Percentiles rank a stretch among this genome's conserved stretches.
These are phyloP conservation scores for Antedon bifida DNA, from an alignment of 35 echinoderm and acorn worm species.

Conservation along the genomic window DNA sequence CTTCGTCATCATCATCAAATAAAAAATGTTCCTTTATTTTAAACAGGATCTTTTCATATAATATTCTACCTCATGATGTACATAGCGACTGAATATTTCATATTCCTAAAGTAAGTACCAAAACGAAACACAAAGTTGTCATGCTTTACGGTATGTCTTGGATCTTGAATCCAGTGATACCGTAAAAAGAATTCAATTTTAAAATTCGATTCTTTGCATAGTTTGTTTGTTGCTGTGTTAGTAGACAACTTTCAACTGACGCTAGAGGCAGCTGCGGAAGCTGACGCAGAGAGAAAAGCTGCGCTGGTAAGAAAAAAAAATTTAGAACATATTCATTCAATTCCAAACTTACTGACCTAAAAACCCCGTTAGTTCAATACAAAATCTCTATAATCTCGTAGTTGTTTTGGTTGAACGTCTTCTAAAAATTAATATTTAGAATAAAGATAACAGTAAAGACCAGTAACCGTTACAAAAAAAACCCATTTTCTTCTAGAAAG, in stretches of 20 bases:
- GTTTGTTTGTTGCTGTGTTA: conserved; percentile 82
- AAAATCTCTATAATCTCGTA: too few species aligned
- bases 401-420: too few species aligned
- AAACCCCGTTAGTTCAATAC: too few species aligned
- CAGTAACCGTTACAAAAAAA: too few species aligned
- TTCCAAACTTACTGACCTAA: too few species aligned
- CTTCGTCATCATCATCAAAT: background rate
- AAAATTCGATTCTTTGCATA: conserved; percentile 3
- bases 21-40: background rate
- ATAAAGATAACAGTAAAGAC: too few species aligned
- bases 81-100: conserved; percentile 80
- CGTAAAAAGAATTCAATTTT: too few species aligned
- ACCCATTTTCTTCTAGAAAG: background rate
- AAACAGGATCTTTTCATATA: conserved; percentile 61
- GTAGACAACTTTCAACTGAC: conserved; percentile 94
- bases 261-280: conserved; percentile 49
- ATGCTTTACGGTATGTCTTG: too few species aligned
- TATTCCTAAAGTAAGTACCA: conserved; percentile 92
- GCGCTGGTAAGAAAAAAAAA: conserved; percentile 24
- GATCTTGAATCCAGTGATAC: too few species aligned
- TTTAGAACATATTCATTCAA: too few species aligned
- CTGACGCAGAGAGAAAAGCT: conserved; percentile 49
- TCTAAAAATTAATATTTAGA: too few species aligned
- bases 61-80: conserved; percentile 76
- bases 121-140: too few species aligned